phyloP scores from a whole-genome alignment of 2,888 invertebrate species.

The Heteromyza rotundicornis region DNA sequence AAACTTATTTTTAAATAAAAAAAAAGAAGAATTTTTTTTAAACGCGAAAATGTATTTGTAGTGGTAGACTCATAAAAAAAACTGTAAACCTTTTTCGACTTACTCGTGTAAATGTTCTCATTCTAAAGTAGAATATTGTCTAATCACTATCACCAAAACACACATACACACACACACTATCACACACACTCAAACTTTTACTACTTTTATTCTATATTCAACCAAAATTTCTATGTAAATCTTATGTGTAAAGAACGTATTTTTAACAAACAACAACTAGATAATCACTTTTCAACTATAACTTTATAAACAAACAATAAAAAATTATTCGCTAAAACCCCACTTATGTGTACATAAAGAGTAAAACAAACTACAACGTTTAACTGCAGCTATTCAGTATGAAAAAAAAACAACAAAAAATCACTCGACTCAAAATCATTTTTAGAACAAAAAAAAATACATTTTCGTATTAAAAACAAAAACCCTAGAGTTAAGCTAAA shows the following conservation, averaged over 20 bases:
- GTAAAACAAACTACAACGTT: slow-evolving; percentile 23
- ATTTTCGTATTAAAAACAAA: slow-evolving; percentile 27
- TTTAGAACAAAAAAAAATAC: slow-evolving; percentile 24
- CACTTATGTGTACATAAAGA: slow-evolving; percentile 40
- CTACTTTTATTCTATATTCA: slow-evolving; percentile 38
- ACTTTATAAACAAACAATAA: neutral
- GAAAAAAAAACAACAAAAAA: slow-evolving; percentile 22
- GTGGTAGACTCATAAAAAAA: too few species aligned
- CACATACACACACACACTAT: slow-evolving; percentile 8
- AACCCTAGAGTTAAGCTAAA: slow-evolving; percentile 9
- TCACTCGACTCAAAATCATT: slow-evolving; percentile 32
- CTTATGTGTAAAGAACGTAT: neutral
- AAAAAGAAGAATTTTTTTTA: neutral
- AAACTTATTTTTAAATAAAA: slow-evolving; percentile 7
- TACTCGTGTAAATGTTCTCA: too few species aligned
- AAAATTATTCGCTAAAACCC: slow-evolving; percentile 31
- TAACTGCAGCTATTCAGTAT: neutral
- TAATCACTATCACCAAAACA: too few species aligned
- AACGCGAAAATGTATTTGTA: slow-evolving; percentile 12
- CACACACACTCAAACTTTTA: neutral
- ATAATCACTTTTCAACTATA: neutral
- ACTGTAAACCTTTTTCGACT: too few species aligned
- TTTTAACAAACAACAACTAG: neutral
- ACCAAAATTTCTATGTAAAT: slow-evolving; percentile 22
- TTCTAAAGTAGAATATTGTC: too few species aligned